Evolutionary conservation across 2,797 vertebrate species (phyloP), one percentile per base, ranked within the genome.

Genomic region (Xenops minutus): DNA sequence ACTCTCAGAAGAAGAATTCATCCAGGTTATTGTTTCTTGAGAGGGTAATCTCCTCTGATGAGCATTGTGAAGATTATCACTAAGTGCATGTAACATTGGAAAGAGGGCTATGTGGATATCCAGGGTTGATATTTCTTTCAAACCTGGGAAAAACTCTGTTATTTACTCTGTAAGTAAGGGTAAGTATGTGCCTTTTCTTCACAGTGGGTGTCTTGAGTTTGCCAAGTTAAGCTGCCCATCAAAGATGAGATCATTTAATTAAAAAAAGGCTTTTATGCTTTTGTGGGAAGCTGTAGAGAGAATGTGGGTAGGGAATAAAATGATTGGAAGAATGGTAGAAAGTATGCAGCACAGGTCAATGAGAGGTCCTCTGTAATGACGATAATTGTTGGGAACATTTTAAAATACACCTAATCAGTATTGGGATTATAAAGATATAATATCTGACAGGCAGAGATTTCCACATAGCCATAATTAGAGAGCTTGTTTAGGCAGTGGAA

Each of bases 391-490:
- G 43, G n/a, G 54, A 93, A 85, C 26, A 2, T 68, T 93, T 85
- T 61, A 95, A 94, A 96, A 92, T 85, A 59, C 20, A 52, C 51
- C 91, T 89, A 44, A 91, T 93, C 84, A 74, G 41, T 80, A n/a
- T 14, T 74, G 30, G 27, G 66, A 80, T 94, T 89, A 72, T 77
- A 61, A 84, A 92, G 68, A 54, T 93, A 84, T 92, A 83, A n/a
- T 85, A 86, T 73, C 43, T 92, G 69, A 56, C 62, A 75, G 76
- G 44, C 32, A 72, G 73, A 81, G 15, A 78, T 86, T 91, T 94
- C 13, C 6, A 58, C 6, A 9, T 19, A 75, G 26, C 72, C 20
- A 4, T 78, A 54, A 75, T 74, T 88, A 62, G 64, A 71, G 23
- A 59, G 23, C 43, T 88, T 93, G 87, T 91, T 92, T 91, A 83